phyloP scores from a whole-genome alignment of 1,140 invertebrate species.

The Musca domestica region DNA sequence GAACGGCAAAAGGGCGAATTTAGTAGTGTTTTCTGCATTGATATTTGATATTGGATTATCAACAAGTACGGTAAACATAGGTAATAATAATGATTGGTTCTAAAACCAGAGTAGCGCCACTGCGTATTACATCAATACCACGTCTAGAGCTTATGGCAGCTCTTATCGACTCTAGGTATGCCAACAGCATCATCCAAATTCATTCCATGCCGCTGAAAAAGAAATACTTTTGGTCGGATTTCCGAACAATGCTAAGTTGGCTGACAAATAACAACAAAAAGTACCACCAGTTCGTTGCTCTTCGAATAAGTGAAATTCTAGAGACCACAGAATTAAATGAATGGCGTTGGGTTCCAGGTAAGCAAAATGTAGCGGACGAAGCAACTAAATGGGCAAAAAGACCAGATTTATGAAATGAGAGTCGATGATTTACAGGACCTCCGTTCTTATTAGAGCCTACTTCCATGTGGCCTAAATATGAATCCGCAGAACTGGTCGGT shows the following conservation, averaged over 20 bases:
- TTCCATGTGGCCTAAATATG: too few species aligned
- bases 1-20: neutral
- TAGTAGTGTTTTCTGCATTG: neutral
- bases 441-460: too few species aligned
- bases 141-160: too few species aligned
- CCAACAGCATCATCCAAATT: neutral
- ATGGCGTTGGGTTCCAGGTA: slow-evolving; percentile 33
- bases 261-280: neutral
- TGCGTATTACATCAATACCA: neutral
- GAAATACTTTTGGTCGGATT: slow-evolving; percentile 4
- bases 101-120: neutral
- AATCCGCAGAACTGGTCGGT: too few species aligned
- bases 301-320: slow-evolving; percentile 36
- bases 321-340: slow-evolving; percentile 24
- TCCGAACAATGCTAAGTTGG: neutral
- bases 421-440: too few species aligned
- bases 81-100: too few species aligned
- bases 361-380: slow-evolving; percentile 42
- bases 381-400: slow-evolving; percentile 26
- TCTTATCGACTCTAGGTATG: slow-evolving; percentile 4
- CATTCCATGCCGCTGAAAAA: neutral
- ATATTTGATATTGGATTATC: neutral
- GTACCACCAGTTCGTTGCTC: slow-evolving; percentile 41
- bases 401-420: neutral
- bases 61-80: neutral